Evolutionary conservation across 2,888 invertebrate genomes (phyloP).

Genomic region (Corbicula japonica): DNA sequence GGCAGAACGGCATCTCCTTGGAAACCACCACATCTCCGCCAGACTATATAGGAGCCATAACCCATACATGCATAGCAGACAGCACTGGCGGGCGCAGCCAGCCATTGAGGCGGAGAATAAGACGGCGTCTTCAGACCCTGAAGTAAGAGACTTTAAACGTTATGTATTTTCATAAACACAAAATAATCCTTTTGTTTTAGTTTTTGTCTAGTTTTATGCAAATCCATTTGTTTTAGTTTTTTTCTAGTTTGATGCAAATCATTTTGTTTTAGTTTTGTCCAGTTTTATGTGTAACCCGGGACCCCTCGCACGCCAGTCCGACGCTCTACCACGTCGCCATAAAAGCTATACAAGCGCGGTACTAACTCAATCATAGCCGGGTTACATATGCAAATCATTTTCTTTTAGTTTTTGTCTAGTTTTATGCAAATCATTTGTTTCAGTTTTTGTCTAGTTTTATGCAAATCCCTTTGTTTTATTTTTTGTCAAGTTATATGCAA

Average conservation of each 20-base stretch:
- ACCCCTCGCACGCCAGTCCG: neutral
- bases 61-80: conserved; percentile 3
- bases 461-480: too few species aligned
- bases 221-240: neutral
- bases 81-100: neutral
- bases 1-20: conserved; percentile 1
- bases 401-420: too few species aligned
- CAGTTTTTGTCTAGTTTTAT: too few species aligned
- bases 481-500: too few species aligned
- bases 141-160: neutral
- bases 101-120: neutral
- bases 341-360: too few species aligned
- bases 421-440: too few species aligned
- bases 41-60: conserved; percentile 14
- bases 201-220: too few species aligned
- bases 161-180: neutral
- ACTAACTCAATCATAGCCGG: too few species aligned
- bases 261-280: neutral
- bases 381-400: too few species aligned
- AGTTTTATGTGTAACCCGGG: neutral
- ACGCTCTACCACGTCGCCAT: neutral
- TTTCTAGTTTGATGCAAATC: neutral
- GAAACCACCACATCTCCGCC: conserved; percentile 8
- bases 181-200: neutral
- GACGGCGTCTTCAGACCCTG: conserved; percentile 9